Evolutionary conservation across 35 echinoderm and acorn worm genomes (phyloP).

Genomic region (Acanthaster planci): DNA sequence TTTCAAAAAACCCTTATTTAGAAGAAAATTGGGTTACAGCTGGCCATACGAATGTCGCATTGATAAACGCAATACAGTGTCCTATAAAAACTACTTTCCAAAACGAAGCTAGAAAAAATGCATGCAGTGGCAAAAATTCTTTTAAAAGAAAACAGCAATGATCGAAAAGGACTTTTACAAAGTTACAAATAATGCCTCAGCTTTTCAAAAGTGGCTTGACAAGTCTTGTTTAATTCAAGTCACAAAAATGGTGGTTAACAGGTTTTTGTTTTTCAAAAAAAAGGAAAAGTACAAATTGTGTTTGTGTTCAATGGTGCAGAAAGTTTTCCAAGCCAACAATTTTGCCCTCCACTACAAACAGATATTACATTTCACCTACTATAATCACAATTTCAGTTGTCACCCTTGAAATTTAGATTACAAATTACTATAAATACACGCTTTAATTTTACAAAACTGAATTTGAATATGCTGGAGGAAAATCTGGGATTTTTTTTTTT

Average conservation of each 20-base stretch:
- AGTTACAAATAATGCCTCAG: neutral
- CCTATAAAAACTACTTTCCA: neutral
- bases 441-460: too few relatives aligned
- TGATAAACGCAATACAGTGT: neutral
- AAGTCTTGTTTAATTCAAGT: neutral
- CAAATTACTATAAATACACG: too few relatives aligned
- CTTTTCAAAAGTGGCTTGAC: conserved; percentile 13
- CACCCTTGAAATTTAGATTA: too few relatives aligned
- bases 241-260: conserved; percentile 14
- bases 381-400: too few relatives aligned
- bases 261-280: conserved; percentile 17
- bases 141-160: conserved; percentile 8
- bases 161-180: conserved; percentile 10
- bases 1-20: neutral
- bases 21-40: neutral
- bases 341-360: too few relatives aligned
- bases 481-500: too few relatives aligned
- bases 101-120: neutral
- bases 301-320: too few relatives aligned
- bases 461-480: too few relatives aligned
- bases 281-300: too few relatives aligned
- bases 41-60: conserved; percentile 8
- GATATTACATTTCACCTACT: too few relatives aligned
- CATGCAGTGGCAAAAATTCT: conserved; percentile 10
- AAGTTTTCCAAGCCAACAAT: too few relatives aligned